Evolutionary conservation across 1,140 invertebrate species (phyloP), one percentile per base, ranked within the genome.

Genomic region (Microplitis demolitor): DNA sequence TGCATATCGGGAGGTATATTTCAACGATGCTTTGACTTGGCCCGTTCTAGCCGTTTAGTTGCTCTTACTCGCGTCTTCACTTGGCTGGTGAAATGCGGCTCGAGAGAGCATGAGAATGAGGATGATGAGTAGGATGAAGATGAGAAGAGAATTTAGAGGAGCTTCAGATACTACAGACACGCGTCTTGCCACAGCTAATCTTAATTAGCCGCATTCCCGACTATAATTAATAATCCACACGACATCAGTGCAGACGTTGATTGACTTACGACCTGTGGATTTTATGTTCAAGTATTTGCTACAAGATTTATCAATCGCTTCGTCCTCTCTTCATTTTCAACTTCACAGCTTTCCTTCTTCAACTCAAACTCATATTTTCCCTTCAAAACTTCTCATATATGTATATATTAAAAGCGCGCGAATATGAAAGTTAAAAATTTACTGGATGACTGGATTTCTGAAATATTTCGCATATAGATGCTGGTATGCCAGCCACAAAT

Each of bases 211-310:
- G 63, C 70, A 63, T 64, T 54, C 66, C 56, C 58, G 31, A 66
- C 13, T 70, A 39, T 73, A 71, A 76, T 76, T 76, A 76, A 73
- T 76, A 69, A 71, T 45, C 53, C 35, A 35, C 45, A n/a, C 54
- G 58, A 62, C 66, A 63, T 33, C n/a, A 45, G 16, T 62, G 35
- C 31, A 34, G 54, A 39, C 56, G 35, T 69, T 62, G 68, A 69
- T 69, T 69, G 68, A 61, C 66, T n/a, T 33, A 69, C 56, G 56
- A 62, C 45, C 34, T 73, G 39, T 63, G 58, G 58, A 62, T 62
- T 64, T 39, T 69, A 9, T 45, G 34, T n/a, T 37, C 9, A 35
- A 68, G 37, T 62, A 61, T 61, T 33, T 69, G 37, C 33, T 24
- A 33, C 13, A 64, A 35, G 14, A 64, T 64, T 64, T 64, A 64